A percentile compares a stretch with the other conserved stretches of the same genome.
Conservation (phyloP, 1,140 invertebrate species). For the Solenopsis fugax region DNA sequence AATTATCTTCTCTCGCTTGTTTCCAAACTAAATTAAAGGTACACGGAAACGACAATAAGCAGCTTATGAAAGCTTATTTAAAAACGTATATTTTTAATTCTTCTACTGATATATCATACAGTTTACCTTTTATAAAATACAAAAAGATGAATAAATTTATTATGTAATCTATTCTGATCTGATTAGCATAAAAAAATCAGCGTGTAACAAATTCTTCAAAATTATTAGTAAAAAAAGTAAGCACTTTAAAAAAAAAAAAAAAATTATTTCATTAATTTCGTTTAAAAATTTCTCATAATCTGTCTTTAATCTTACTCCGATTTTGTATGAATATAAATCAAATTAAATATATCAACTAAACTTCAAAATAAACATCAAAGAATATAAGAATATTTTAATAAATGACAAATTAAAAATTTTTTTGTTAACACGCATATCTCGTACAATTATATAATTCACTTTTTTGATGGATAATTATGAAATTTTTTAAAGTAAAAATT, state of each 20-base stretch:
- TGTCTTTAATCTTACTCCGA: neutral
- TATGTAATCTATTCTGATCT: neutral
- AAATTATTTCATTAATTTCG: neutral
- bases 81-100: conserved; percentile 10
- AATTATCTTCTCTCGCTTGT: neutral
- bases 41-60: neutral
- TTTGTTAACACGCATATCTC: neutral
- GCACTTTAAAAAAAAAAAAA: neutral
- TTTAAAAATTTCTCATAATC: neutral
- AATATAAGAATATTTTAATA: conserved; percentile 4
- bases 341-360: neutral
- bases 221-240: neutral
- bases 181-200: neutral
- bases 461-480: neutral
- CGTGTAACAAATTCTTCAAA: neutral
- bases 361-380: neutral
- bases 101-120: neutral
- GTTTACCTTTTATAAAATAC: neutral
- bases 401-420: neutral
- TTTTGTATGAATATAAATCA: too few species aligned
- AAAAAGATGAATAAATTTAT: neutral
- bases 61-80: neutral
- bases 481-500: neutral
- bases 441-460: neutral
- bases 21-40: neutral